Base-by-base conservation (phyloP, 1,140 invertebrate genomes). In the Sesamia nonagrioides region DNA sequence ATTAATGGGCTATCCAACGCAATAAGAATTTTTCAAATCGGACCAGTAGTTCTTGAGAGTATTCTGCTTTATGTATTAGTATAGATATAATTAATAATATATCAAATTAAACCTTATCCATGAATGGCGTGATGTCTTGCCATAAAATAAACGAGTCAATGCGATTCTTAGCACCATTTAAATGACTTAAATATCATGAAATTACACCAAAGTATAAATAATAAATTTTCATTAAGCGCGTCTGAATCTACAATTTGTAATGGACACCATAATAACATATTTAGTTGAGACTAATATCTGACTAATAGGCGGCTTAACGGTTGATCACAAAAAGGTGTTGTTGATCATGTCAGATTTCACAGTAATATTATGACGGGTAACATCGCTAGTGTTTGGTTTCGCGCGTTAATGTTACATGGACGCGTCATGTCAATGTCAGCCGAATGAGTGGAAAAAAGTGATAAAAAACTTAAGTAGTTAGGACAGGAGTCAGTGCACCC, bases 381-480 rank as follows among this genome's bases (percentile, higher is more conserved):
- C 66, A 72, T 60, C 68, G 58, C 63, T 40, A 63, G 68, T 80
- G 79, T 82, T 85, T 80, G 75, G 84, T 82, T 89, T 86, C 83
- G 86, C 88, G 83, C 84, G 81, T 85, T 82, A 81, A 78, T 72
- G 79, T 60, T 82, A 84, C 80, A 80, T 74, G 77, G 77, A 75
- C 83, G 48, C 80, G 82, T 85, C 88, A 85, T 87, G 87, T 89
- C 86, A 90, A 78, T 90, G 89, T 90, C 89, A 86, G 77, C 35
- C n/a, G 40, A 21, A 50, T 61, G 66, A 72, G 61, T 18, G 18
- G 60, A 68, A 78, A 78, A 82, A 81, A 54, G 56, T 13, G 37
- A 71, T 61, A 85, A 88, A 90, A 90, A 90, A 86, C 77, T 83
- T 85, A 88, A 88, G 84, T 86, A 84, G 73, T 84, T 63, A 68